Percentiles rank a stretch among this genome's conserved stretches.
Conservation (phyloP, 1,140 invertebrate species). For the Scaptomyza montana region DNA sequence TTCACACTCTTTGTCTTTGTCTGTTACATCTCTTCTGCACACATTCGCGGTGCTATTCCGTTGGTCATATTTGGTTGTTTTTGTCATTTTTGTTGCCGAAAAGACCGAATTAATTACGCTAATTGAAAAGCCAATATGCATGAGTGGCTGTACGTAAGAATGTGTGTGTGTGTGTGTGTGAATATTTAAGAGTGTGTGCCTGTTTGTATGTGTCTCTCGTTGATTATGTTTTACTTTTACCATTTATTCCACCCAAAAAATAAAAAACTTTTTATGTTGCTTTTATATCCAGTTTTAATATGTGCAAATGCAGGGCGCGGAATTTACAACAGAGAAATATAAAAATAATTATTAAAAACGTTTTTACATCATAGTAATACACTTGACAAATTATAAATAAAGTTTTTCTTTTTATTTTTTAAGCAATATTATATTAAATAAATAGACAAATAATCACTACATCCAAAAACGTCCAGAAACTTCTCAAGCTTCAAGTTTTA, state of each 20-base stretch:
- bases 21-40: not conserved
- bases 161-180: not conserved
- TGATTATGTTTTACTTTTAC: not conserved
- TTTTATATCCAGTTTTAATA: too few relatives aligned
- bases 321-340: too few relatives aligned
- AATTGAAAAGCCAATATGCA: conserved; percentile 35
- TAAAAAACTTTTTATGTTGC: not conserved
- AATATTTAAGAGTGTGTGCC: too few relatives aligned
- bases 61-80: conserved; percentile 21
- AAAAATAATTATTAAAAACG: too few relatives aligned
- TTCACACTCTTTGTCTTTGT: not conserved
- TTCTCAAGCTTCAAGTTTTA: not conserved
- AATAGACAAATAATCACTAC: too few relatives aligned
- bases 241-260: conserved; percentile 3
- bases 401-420: too few relatives aligned
- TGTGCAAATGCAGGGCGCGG: too few relatives aligned
- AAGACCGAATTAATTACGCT: conserved; percentile 49
- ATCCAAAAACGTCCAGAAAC: too few relatives aligned
- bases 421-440: too few relatives aligned
- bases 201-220: not conserved
- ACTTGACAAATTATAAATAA: too few relatives aligned
- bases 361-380: too few relatives aligned
- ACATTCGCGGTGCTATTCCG: not conserved
- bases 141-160: not conserved
- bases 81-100: conserved; percentile 29